A percentile compares a stretch with the other conserved stretches of the same genome.
phyloP scores from a whole-genome alignment of 2,113 vertebrate genomes.

The Sander lucioperca region DNA sequence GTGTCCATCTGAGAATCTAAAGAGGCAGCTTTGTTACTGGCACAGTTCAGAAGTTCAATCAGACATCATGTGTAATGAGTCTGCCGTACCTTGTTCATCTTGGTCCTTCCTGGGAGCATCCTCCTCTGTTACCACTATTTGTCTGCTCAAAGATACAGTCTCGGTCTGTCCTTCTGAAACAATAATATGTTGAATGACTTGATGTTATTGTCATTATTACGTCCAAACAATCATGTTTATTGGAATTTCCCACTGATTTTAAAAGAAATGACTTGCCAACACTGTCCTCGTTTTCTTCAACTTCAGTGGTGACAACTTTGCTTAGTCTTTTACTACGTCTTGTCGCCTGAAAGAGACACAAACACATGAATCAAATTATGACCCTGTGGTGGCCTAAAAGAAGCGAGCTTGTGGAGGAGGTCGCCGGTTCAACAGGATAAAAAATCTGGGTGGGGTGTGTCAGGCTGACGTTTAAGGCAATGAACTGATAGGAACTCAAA shows the following conservation, averaged over 20 bases:
- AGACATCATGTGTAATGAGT: neutral
- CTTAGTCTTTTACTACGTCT: constrained; percentile 30
- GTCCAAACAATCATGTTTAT: neutral
- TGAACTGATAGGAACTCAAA: neutral
- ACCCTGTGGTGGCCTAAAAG: neutral
- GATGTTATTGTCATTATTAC: neutral
- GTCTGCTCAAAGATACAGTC: neutral
- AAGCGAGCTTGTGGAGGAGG: no score
- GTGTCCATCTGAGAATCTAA: constrained; percentile 39
- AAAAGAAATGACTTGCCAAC: constrained; percentile 35
- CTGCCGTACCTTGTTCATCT: constrained; percentile 32
- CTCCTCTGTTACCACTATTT: neutral
- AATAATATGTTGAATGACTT: neutral
- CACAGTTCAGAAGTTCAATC: constrained; percentile 1
- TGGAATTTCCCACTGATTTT: neutral
- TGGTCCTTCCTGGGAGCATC: neutral
- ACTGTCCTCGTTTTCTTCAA: neutral
- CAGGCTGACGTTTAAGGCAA: neutral
- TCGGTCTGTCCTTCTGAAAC: constrained; percentile 31
- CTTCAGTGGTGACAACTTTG: constrained; percentile 6
- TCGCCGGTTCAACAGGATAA: no score
- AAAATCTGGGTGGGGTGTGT: neutral
- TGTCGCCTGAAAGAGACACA: constrained; percentile 41
- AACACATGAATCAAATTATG: neutral
- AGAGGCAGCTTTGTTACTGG: constrained; percentile 15